Conservation (phyloP, 2,113 vertebrate genomes). For the Notothenia rossii region DNA sequence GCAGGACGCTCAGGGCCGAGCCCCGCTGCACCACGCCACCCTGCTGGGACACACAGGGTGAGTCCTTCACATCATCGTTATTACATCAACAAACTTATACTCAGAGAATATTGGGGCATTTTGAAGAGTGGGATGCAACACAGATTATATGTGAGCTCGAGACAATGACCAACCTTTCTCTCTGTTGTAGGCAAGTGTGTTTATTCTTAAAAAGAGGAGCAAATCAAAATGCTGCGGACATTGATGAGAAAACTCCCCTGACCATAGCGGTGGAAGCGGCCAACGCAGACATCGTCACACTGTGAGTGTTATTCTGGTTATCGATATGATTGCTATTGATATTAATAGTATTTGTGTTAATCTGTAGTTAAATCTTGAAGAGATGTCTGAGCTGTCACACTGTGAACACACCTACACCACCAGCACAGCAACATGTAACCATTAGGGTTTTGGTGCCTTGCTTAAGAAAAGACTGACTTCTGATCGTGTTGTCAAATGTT, state of each 20-base stretch:
- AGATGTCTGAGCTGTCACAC: too few relatives aligned
- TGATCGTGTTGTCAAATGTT: not conserved
- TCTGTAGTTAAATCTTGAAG: too few relatives aligned
- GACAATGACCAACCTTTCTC: not conserved
- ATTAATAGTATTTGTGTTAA: too few relatives aligned
- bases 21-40: constrained; percentile 95
- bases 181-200: constrained; percentile 92
- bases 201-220: constrained; percentile 98
- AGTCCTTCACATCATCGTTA: constrained; percentile 16
- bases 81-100: not conserved
- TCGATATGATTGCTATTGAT: not conserved
- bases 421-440: not conserved
- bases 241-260: constrained; percentile 94
- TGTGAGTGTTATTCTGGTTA: constrained; percentile 85
- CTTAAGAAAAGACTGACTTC: not conserved
- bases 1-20: constrained; percentile 91
- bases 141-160: not conserved
- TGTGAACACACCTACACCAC: not conserved
- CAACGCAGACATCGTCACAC: constrained; percentile 97
- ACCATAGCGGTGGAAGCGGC: constrained; percentile 95
- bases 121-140: not conserved
- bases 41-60: constrained; percentile 96
- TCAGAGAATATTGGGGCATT: not conserved
- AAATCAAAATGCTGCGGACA: constrained; percentile 95
- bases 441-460: too few relatives aligned